Percentiles rank a stretch among this genome's conserved stretches.
These are phyloP conservation scores for Agonum fuliginosum DNA, from an alignment of 2,888 invertebrate species.

Conservation along the genomic window DNA sequence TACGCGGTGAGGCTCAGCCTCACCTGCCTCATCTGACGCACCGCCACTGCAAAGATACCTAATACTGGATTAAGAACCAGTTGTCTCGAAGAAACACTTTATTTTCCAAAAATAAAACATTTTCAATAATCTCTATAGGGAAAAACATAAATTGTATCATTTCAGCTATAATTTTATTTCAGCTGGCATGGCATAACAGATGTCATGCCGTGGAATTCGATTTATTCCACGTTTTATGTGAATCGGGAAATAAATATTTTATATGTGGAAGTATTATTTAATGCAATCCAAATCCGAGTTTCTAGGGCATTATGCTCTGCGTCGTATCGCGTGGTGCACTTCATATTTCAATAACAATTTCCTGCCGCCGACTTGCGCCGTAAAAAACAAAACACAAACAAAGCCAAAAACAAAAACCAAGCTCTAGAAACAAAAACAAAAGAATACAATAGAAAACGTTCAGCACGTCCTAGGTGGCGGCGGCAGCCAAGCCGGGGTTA, in stretches of 20 bases:
- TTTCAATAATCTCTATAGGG: too few species aligned
- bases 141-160: constrained; percentile 22
- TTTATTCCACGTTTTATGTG: constrained; percentile 37
- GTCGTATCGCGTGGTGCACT: constrained; percentile 21
- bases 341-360: constrained; percentile 46
- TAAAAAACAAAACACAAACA: constrained; percentile 35
- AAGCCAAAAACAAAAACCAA: constrained; percentile 35
- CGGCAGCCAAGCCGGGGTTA: constrained; percentile 10
- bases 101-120: too few species aligned
- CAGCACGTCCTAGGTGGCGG: too few species aligned
- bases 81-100: too few species aligned
- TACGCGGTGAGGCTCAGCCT: too few species aligned
- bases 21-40: too few species aligned
- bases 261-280: constrained; percentile 30
- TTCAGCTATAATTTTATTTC: not conserved
- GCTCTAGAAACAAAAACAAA: constrained; percentile 40
- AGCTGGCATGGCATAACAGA: constrained; percentile 13
- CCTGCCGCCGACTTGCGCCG: constrained; percentile 20
- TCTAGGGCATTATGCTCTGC: constrained; percentile 3
- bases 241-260: constrained; percentile 29
- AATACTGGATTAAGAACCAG: too few species aligned
- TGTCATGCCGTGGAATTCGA: constrained; percentile 6
- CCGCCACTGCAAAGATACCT: too few species aligned
- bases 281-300: constrained; percentile 1
- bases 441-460: constrained; percentile 39